Evolutionary conservation across 2,888 invertebrate species (phyloP).

Genomic region (Agonopterix subpropinquella): DNA sequence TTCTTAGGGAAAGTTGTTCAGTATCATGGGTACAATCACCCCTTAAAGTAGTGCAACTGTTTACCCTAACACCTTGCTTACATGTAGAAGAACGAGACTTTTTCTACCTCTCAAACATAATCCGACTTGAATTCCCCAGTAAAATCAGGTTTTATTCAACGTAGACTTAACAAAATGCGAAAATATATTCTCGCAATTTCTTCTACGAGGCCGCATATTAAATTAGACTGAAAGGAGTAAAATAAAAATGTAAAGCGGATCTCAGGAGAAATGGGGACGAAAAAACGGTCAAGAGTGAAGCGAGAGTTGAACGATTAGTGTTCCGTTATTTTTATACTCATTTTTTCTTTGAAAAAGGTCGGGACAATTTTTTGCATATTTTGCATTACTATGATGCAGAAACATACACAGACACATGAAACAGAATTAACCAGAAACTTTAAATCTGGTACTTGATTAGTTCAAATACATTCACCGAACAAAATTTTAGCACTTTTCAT

Average conservation of each 20-base stretch:
- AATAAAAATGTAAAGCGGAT: slow-evolving; percentile 61
- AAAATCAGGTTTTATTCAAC: slow-evolving; percentile 49
- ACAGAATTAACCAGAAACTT: too few species aligned
- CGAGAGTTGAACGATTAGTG: slow-evolving; percentile 23
- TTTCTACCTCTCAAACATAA: slow-evolving; percentile 23
- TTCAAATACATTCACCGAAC: too few species aligned
- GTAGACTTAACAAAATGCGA: slow-evolving; percentile 50
- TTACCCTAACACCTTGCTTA: too few species aligned
- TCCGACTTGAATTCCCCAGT: slow-evolving; percentile 32
- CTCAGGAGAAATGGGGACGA: slow-evolving; percentile 39
- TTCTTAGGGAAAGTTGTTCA: too few species aligned
- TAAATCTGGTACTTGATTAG: too few species aligned
- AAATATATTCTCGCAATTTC: slow-evolving; percentile 58
- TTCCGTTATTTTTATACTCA: slow-evolving; percentile 15
- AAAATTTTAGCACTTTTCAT: too few species aligned
- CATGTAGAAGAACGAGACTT: background rate
- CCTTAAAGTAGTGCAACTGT: too few species aligned
- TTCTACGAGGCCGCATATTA: slow-evolving; percentile 59
- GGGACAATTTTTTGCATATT: too few species aligned
- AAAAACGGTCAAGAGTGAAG: slow-evolving; percentile 33
- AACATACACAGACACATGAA: too few species aligned
- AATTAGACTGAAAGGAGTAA: slow-evolving; percentile 63
- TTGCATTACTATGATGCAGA: too few species aligned
- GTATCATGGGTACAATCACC: too few species aligned
- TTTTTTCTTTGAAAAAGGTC: too few species aligned